Evolutionary conservation across 2,797 vertebrate genomes (phyloP).

Genomic region (Enteromius radiatus): DNA sequence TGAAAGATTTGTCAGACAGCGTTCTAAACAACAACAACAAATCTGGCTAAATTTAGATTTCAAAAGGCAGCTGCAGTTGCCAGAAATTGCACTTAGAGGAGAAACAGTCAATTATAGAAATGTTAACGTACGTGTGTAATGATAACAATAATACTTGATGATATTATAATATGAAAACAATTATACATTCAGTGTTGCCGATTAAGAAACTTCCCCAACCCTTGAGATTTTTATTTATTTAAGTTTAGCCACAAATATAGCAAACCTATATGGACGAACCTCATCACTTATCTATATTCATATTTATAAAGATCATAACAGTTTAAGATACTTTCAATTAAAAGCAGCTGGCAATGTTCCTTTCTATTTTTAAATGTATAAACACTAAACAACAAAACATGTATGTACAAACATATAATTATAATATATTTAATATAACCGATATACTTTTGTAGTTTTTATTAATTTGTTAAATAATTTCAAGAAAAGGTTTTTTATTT

Average conservation of each 20-base stretch:
- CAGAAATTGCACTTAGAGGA: not conserved
- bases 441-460: not conserved
- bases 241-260: no score
- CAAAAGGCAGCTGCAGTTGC: not conserved
- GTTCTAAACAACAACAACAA: conserved; percentile 9
- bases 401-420: not conserved
- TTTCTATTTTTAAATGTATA: not conserved
- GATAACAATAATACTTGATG: not conserved
- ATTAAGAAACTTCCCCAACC: no score
- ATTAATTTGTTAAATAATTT: not conserved
- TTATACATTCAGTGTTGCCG: not conserved
- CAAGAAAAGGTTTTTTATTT: not conserved
- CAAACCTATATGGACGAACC: no score
- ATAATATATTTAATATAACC: not conserved
- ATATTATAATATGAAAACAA: not conserved
- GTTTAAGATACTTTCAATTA: no score
- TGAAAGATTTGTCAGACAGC: conserved; percentile 2
- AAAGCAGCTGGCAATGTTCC: not conserved
- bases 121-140: not conserved
- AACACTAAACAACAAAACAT: not conserved
- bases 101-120: not conserved
- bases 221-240: no score
- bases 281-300: no score
- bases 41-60: not conserved
- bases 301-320: no score